Base-by-base conservation (phyloP, 2,797 vertebrate species). In the Clarias laeviceps region DNA sequence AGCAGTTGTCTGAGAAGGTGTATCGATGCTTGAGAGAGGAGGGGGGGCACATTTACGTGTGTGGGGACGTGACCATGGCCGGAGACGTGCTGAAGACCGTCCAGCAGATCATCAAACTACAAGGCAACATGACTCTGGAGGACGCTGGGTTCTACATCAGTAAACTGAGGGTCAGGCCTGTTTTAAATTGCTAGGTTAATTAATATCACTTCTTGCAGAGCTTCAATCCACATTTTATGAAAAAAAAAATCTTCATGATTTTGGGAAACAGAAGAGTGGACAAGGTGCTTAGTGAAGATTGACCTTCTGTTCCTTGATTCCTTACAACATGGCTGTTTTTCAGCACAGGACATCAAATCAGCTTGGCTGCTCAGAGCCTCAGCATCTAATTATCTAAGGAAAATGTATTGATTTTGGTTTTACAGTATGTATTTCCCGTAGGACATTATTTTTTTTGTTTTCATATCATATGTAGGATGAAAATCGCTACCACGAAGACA, bases 61-160 rank as follows among this genome's bases (percentile, higher is more conserved):
- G 98, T 0, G 98, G 98, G 22, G 98, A 99, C 0, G 98, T 99
- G 72, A 99, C 97, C 24, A 99, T 99, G 98, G 98, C 98, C 0
- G 97, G 98, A 0, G 98, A 99, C 0, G 98, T 99, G 72, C 96
- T 99, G 85, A 99, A 99, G 94, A 96, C 97, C 0, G 77, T 99
- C 88, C 98, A 99, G 92, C 94, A 95, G 87, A 97, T 99, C 86
- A 90, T 97, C 91, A 95, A 95, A 85, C 96, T 97, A 91, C 95
- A 98, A 84, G 98, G 97, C 86, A 95, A 93, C 90, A 96, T 99
- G 93, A 95, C 94, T 0, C 92, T 94, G 5, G 98, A 99, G 92
- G 97, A 98, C 1, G 97, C 98, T 0, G 97, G 97, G 0, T 95
- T 97, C 88, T 99, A 97, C 92, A 95, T 99, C 94, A 99, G 98